Evolutionary conservation across 1,140 invertebrate genomes (phyloP), one percentile per base, ranked within the genome.

Genomic region (Ceratina japonica): DNA sequence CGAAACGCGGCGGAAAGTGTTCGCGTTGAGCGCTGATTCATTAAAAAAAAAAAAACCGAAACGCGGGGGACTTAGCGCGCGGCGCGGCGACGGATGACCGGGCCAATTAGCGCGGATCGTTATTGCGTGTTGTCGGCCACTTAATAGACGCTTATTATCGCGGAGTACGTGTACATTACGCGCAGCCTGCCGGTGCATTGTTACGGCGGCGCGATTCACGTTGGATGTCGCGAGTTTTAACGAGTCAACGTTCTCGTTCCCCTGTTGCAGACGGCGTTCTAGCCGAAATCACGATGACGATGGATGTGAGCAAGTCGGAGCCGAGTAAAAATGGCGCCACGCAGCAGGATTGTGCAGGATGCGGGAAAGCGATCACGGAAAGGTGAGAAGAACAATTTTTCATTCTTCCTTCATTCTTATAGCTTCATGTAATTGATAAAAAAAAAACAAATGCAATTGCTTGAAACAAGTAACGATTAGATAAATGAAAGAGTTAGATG

Each of bases 281-380:
- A 91, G 87, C 81, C 89, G 54, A 82, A 66, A 92, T 92, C 91
- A 95, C 94, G 94, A 95, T 95, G 94, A 95, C 95, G 92, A 95
- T 95, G 95, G 95, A 95, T 92, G 94, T 95, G 91, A 95, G 94
- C 89, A 94, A 95, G 93, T 93, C 94, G 89, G 94, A 94, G 91
- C 92, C 94, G 84, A 92, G 87, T 90, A 93, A 93, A 92, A 92
- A 94, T 92, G 93, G 93, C 83, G 93, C 93, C 72, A 92, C 91
- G 77, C 94, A 93, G 75, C 94, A 97, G 91, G 95, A 97, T 83
- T 97, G 97, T 92, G 96, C 96, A 54, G 96, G 96, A 69, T 97
- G 97, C 90, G 96, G 95, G 83, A 97, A 97, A 93, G 95, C 95
- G 87, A 97, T 97, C 87, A 97, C 96, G 61, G 96, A 97, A 90